Conservation (phyloP, 2,113 vertebrate genomes). For the Stictonetta naevosa region DNA sequence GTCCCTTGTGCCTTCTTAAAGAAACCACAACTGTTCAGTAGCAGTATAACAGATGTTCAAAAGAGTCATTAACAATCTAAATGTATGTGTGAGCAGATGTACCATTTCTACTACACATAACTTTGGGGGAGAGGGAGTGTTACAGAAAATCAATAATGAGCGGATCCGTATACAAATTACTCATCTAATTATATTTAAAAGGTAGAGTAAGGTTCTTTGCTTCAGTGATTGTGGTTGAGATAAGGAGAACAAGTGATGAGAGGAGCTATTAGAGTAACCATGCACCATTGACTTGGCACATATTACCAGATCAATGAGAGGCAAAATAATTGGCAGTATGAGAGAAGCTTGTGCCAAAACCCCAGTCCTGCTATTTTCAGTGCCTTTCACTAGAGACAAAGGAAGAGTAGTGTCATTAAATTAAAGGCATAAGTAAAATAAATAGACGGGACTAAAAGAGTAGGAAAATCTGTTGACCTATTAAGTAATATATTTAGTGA, state of each 20-base stretch:
- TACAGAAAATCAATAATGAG: conserved; percentile 72
- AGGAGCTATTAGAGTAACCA: conserved; percentile 27
- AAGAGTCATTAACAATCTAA: conserved; percentile 79
- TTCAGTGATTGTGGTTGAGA: conserved; percentile 42
- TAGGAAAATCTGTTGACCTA: background rate
- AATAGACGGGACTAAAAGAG: background rate
- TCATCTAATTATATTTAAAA: conserved; percentile 67
- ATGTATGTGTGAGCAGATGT: conserved; percentile 78
- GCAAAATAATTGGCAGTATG: background rate
- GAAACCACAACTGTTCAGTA: conserved; percentile 77
- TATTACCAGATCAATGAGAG: conserved; percentile 20
- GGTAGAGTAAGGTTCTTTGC: conserved; percentile 47
- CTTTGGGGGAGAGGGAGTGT: conserved; percentile 47
- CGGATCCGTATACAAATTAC: conserved; percentile 52
- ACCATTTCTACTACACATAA: conserved; percentile 70
- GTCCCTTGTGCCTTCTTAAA: conserved; percentile 76
- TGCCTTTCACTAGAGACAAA: background rate
- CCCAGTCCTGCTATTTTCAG: background rate
- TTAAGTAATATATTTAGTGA: background rate
- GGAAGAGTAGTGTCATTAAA: background rate
- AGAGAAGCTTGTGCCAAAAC: conserved; percentile 24
- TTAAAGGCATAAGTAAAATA: background rate
- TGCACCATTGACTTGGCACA: background rate
- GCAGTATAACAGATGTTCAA: conserved; percentile 78
- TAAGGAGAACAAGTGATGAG: conserved; percentile 17